phyloP scores from a whole-genome alignment of 2,113 vertebrate species.

The Nyctereutes procyonoides region DNA sequence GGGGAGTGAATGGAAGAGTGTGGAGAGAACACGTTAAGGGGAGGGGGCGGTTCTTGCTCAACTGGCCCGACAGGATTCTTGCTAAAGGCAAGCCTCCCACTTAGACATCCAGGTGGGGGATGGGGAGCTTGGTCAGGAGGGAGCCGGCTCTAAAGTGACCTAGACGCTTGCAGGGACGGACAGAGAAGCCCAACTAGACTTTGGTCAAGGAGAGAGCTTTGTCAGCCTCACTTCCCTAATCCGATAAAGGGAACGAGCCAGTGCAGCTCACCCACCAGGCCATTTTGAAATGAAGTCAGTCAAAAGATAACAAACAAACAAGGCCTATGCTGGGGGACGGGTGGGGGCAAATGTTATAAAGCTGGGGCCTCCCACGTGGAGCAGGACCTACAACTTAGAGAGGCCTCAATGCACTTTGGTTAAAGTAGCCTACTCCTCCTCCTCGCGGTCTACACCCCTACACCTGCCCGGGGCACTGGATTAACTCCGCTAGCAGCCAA shows the following conservation, averaged over 20 bases:
- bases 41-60: neutral
- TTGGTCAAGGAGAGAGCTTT: neutral
- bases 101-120: neutral
- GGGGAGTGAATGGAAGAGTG: neutral
- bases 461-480: rapidly evolving
- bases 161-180: neutral
- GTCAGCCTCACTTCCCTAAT: neutral
- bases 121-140: neutral
- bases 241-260: neutral
- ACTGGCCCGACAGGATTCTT: neutral
- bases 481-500: neutral
- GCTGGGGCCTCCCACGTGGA: rapidly evolving
- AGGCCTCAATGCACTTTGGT: rapidly evolving
- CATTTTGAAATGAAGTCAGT: neutral
- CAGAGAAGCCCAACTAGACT: neutral
- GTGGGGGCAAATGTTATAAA: too few species aligned
- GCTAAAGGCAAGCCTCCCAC: neutral
- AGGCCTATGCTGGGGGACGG: neutral
- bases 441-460: too few species aligned
- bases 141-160: neutral
- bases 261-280: neutral
- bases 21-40: neutral
- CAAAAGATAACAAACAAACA: neutral
- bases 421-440: too few species aligned
- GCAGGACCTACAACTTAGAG: neutral